phyloP scores from a whole-genome alignment of 2,888 invertebrate species.

The Apotomis betuletana region DNA sequence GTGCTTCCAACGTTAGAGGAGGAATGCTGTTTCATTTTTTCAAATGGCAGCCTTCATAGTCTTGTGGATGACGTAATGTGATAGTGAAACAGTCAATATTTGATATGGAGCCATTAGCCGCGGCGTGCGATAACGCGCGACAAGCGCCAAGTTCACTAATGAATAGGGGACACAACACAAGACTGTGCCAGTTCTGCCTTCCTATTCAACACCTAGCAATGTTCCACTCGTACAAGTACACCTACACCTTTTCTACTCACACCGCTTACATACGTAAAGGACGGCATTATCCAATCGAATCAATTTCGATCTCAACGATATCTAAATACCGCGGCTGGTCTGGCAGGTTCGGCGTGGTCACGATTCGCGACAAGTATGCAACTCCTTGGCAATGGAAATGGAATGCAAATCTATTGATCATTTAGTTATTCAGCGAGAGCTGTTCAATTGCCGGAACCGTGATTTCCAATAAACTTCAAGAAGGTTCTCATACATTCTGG shows the following conservation, averaged over 20 bases:
- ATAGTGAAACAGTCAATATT: slow-evolving; percentile 79
- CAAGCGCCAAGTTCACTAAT: slow-evolving; percentile 70
- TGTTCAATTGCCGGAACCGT: slow-evolving; percentile 23
- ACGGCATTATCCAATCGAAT: slow-evolving; percentile 32
- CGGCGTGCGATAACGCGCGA: slow-evolving; percentile 66
- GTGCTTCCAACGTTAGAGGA: neutral
- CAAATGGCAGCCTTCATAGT: slow-evolving; percentile 46
- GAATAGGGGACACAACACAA: slow-evolving; percentile 66
- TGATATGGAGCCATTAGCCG: slow-evolving; percentile 75
- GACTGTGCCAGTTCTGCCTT: slow-evolving; percentile 46
- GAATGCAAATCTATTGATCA: slow-evolving; percentile 41
- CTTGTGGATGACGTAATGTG: slow-evolving; percentile 73
- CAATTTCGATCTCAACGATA: slow-evolving; percentile 21
- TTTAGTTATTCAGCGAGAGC: slow-evolving; percentile 37
- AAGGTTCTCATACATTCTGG: slow-evolving; percentile 13
- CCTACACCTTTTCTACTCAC: slow-evolving; percentile 19
- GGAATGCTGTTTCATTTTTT: slow-evolving; percentile 21
- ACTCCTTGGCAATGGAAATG: slow-evolving; percentile 42
- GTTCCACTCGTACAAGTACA: slow-evolving; percentile 17
- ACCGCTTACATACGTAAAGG: slow-evolving; percentile 20
- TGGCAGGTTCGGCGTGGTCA: slow-evolving; percentile 40
- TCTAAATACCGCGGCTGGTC: slow-evolving; percentile 27
- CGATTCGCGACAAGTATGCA: slow-evolving; percentile 38
- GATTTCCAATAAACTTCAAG: slow-evolving; percentile 11
- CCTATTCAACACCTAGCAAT: slow-evolving; percentile 30